Base-by-base conservation (phyloP, 1,140 invertebrate genomes). In the Bactericera cockerelli region DNA sequence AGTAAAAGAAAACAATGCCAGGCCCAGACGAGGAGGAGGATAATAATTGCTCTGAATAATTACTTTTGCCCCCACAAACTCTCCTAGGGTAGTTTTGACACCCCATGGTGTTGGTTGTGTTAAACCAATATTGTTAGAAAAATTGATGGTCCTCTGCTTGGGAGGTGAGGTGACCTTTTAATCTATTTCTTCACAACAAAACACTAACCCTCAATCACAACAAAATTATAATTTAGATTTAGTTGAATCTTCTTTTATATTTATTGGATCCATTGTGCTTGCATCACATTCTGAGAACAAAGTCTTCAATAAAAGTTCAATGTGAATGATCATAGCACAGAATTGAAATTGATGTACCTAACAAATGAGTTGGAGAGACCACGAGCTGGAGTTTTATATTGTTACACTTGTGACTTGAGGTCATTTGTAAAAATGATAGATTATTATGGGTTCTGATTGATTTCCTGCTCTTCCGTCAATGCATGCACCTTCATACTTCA, bases 111-210 rank as follows among this genome's bases (percentile, higher is more conserved):
- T 49, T 49, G 42, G n/a, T 49, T 49, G 42, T 49, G 42, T 49
- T 49, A 49, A 49, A 49, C 22, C 42, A 49, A 49, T 49, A 49
- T 49, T 49, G 42, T 49, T 49, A 49, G 22, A 49, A 16, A 49
- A 49, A 49, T 49, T 49, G 42, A 49, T 49, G 8, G 42, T 49
- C 19, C 42, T 49, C 42, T 49, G 42, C 42, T 49, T 49, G 42
- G 42, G 42, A 49, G 42, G 42, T 49, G n/a, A 49, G 42, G 42
- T 49, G 42, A 49, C 42, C 42, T 49, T 49, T 49, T 49, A 49
- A 49, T 49, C 42, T 49, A 49, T 49, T 49, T 49, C 42, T 49
- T 49, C 42, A 49, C 42, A 49, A 49, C 42, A 49, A 49, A 4
- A 49, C 4, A 31, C 4, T 31, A 31, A 31, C 28, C 28, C 28